phyloP scores from a whole-genome alignment of 2,797 vertebrate species.

The Aselliscus stoliczkanus region DNA sequence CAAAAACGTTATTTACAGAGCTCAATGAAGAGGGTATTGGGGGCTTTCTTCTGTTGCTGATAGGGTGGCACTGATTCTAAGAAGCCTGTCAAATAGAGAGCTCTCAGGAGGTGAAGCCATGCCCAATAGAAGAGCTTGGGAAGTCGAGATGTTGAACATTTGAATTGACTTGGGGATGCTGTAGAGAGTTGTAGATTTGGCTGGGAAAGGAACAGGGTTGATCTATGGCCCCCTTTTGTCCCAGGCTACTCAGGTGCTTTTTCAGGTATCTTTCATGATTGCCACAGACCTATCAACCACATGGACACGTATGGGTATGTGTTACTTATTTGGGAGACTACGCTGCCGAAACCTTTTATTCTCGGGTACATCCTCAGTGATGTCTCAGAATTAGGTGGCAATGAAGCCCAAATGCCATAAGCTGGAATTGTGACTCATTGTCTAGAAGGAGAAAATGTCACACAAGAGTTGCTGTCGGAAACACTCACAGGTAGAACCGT shows the following conservation, averaged over 20 bases:
- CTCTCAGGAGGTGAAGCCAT: neutral
- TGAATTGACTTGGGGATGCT: neutral
- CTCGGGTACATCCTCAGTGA: neutral
- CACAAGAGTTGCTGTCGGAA: neutral
- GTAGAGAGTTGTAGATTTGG: neutral
- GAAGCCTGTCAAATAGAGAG: neutral
- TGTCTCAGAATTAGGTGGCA: neutral
- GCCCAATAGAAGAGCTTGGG: neutral
- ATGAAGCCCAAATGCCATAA: neutral
- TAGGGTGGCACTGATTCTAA: neutral
- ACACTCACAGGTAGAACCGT: neutral
- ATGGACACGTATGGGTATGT: accelerated
- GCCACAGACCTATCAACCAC: neutral
- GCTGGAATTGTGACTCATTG: neutral
- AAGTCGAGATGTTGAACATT: neutral
- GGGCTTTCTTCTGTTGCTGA: neutral
- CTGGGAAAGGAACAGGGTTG: neutral
- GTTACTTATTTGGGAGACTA: neutral
- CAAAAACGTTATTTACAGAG: neutral
- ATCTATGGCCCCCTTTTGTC: neutral
- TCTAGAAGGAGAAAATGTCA: neutral
- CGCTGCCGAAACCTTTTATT: neutral
- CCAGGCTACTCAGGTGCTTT: neutral
- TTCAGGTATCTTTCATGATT: neutral
- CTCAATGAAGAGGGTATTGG: neutral